phyloP scores from a whole-genome alignment of 2,888 invertebrate species.

The Spodoptera exigua region DNA sequence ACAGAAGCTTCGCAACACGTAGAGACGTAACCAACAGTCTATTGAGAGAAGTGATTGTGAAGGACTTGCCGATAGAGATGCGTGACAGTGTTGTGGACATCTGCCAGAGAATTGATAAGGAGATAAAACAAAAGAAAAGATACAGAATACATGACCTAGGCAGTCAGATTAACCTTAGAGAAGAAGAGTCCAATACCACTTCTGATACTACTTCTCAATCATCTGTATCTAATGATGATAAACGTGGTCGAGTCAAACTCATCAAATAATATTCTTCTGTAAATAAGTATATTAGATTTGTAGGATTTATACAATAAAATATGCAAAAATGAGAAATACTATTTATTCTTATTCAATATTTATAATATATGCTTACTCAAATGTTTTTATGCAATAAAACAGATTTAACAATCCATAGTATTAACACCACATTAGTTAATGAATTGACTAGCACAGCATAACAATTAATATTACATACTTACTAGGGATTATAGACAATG shows the following conservation, averaged over 20 bases:
- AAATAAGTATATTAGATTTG: conserved; percentile 15
- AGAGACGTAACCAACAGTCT: conserved; percentile 68
- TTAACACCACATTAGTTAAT: conserved; percentile 5
- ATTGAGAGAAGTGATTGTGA: conserved; percentile 74
- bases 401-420: background rate
- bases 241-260: conserved; percentile 6
- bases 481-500: background rate
- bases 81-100: conserved; percentile 71
- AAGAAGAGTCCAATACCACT: conserved; percentile 18
- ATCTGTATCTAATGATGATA: conserved; percentile 9
- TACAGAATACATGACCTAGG: conserved; percentile 66
- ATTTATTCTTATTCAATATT: background rate
- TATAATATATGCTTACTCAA: background rate
- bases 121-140: conserved; percentile 69
- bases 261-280: conserved; percentile 27
- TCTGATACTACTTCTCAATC: conserved; percentile 29
- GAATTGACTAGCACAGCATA: conserved; percentile 30
- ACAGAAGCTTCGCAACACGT: conserved; percentile 47
- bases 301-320: conserved; percentile 9
- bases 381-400: conserved; percentile 7
- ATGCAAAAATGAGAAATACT: background rate
- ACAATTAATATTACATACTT: background rate
- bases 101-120: conserved; percentile 70
- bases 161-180: conserved; percentile 39
- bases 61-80: conserved; percentile 75